These are phyloP conservation scores for Helarctos malayanus DNA, from an alignment of 2,797 vertebrate species.

Conservation along the genomic window DNA sequence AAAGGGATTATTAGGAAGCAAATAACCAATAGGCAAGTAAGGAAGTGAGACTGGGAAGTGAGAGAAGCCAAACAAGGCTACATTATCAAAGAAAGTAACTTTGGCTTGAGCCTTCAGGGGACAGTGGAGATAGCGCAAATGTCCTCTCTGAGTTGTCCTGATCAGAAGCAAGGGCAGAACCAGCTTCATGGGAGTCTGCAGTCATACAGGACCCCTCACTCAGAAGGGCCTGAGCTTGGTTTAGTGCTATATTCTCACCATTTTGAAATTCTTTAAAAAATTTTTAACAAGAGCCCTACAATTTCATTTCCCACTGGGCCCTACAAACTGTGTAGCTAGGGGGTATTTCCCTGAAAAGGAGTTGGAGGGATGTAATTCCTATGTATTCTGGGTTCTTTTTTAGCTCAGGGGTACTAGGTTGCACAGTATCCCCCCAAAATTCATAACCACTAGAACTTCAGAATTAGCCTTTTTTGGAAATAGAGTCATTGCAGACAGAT, in stretches of 20 bases:
- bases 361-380: neutral
- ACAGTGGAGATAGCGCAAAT: neutral
- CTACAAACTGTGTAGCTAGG: neutral
- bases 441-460: neutral
- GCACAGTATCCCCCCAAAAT: neutral
- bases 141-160: neutral
- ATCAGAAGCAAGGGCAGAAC: neutral
- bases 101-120: neutral
- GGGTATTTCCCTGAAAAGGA: neutral
- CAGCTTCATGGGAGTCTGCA: neutral
- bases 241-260: neutral
- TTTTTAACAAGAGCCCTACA: neutral
- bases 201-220: neutral
- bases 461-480: neutral
- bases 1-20: neutral
- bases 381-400: neutral
- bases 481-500: neutral
- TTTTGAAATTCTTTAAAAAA: slow-evolving; percentile 24
- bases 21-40: neutral
- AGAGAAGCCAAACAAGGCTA: neutral
- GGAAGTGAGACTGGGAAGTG: neutral
- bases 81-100: neutral
- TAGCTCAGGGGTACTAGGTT: neutral
- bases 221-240: neutral
- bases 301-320: neutral